A percentile compares a stretch with the other conserved stretches of the same genome.
These are phyloP conservation scores for Antennarius maculatus DNA, from an alignment of 2,797 vertebrate species.

Conservation along the genomic window DNA sequence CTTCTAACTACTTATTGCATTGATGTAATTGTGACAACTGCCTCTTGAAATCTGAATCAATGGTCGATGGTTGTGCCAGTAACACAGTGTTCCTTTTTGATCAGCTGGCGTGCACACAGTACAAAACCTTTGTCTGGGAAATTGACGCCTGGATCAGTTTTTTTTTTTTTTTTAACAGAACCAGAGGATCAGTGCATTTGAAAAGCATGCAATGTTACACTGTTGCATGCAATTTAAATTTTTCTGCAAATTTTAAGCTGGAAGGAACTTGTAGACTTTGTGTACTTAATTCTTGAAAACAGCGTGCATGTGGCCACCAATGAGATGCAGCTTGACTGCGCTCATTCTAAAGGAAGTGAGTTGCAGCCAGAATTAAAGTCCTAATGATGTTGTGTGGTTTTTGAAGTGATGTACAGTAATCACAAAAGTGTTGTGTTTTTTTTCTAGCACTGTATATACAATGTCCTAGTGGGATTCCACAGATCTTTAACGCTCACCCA, in stretches of 20 bases:
- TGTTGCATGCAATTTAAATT: no score
- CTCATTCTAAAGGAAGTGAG: neutral
- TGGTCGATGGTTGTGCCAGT: constrained; percentile 14
- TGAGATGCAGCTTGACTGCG: neutral
- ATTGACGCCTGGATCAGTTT: neutral
- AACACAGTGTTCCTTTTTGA: constrained; percentile 14
- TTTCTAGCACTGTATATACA: constrained; percentile 8
- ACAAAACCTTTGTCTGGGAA: constrained; percentile 1
- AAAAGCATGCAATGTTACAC: no score
- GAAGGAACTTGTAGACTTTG: neutral
- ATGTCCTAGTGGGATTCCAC: constrained; percentile 16
- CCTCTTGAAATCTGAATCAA: constrained; percentile 44
- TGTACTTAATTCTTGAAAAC: neutral
- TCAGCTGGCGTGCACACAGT: constrained; percentile 20
- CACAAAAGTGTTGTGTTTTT: constrained; percentile 1
- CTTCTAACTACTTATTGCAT: constrained; percentile 39
- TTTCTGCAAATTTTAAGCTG: neutral
- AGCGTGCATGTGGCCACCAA: constrained; percentile 1
- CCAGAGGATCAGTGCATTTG: no score
- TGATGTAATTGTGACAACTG: constrained; percentile 31
- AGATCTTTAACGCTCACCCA: constrained; percentile 2
- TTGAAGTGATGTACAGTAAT: constrained; percentile 6
- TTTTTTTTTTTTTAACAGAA: constrained; percentile 3
- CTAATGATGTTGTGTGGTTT: constrained; percentile 12
- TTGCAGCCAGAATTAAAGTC: neutral